phyloP scores from a whole-genome alignment of 2,888 invertebrate species.

The Prosopocoilus inquinatus region DNA sequence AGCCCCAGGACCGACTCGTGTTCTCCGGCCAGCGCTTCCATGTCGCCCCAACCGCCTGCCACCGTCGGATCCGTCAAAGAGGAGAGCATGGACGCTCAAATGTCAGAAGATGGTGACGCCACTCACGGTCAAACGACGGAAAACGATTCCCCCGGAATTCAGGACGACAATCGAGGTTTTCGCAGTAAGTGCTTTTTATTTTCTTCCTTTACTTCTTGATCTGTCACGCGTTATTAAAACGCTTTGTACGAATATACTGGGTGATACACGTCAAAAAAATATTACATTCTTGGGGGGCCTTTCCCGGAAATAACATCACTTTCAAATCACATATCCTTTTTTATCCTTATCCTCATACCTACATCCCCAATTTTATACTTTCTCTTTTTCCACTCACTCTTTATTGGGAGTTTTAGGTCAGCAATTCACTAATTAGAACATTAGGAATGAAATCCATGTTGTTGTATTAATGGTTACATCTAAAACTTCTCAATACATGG shows the following conservation, averaged over 20 bases:
- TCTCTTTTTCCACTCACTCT: too few relatives aligned
- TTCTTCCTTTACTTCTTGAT: slow-evolving; percentile 5
- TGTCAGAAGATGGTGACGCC: slow-evolving; percentile 57
- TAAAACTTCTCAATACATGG: too few relatives aligned
- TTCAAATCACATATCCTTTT: too few relatives aligned
- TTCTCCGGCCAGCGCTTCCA: slow-evolving; percentile 61
- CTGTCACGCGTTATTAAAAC: background rate
- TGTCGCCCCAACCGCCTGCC: slow-evolving; percentile 48
- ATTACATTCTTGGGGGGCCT: too few relatives aligned
- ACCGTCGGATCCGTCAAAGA: slow-evolving; percentile 47
- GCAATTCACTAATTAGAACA: too few relatives aligned
- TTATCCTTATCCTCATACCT: too few relatives aligned
- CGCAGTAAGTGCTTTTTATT: slow-evolving; percentile 56
- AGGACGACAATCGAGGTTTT: slow-evolving; percentile 55
- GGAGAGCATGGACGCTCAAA: slow-evolving; percentile 59
- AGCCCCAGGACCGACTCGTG: slow-evolving; percentile 59
- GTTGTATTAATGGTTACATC: too few relatives aligned
- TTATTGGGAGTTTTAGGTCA: too few relatives aligned
- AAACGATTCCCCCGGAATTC: slow-evolving; percentile 46
- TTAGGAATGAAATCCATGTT: too few relatives aligned
- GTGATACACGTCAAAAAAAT: too few relatives aligned
- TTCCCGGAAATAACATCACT: too few relatives aligned
- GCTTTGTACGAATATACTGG: background rate
- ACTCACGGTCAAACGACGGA: slow-evolving; percentile 46
- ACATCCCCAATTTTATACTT: too few relatives aligned